Evolutionary conservation across 2,113 vertebrate genomes (phyloP).

Genomic region (Tragulus kanchil): DNA sequence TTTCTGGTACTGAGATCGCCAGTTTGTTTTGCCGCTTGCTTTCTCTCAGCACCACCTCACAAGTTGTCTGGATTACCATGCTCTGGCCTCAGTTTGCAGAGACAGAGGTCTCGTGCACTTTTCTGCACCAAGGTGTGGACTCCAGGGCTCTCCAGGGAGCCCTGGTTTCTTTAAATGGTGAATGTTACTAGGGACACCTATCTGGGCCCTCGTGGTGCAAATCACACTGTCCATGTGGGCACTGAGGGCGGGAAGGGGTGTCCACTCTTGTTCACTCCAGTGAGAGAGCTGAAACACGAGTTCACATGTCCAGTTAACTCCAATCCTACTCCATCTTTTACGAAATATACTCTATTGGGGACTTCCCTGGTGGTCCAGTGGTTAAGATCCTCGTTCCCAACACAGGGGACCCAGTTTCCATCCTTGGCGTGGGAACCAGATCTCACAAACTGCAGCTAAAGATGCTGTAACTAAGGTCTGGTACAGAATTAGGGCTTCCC

Average conservation of each 20-base stretch:
- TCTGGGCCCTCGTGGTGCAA: background rate
- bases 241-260: background rate
- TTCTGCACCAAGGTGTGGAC: background rate
- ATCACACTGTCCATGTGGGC: background rate
- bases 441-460: background rate
- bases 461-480: background rate
- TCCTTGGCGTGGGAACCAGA: background rate
- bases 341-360: background rate
- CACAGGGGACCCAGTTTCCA: background rate
- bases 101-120: background rate
- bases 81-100: background rate
- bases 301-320: background rate
- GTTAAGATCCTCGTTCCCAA: background rate
- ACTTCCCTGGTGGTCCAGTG: background rate
- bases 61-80: background rate
- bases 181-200: background rate
- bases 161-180: constrained; percentile 30
- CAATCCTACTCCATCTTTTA: background rate
- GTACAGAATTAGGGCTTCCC: background rate
- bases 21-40: background rate
- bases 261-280: background rate
- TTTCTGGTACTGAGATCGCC: background rate
- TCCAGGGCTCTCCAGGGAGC: background rate
- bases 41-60: background rate
- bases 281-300: background rate